A percentile compares a stretch with the other conserved stretches of the same genome.
Evolutionary conservation across 2,888 invertebrate species (phyloP).

Genomic region (Arge pagana): DNA sequence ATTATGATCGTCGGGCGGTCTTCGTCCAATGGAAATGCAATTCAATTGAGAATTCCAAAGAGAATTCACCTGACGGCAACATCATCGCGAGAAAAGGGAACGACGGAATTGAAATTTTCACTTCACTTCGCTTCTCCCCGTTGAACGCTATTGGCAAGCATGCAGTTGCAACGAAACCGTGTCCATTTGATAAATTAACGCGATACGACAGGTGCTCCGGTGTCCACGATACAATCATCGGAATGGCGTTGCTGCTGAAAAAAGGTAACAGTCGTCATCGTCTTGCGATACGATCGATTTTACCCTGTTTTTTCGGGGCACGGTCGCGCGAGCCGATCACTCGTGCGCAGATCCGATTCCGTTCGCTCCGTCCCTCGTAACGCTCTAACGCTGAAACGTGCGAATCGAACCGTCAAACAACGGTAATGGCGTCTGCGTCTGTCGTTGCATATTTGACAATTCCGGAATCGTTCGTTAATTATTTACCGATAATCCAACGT

Average conservation of each 20-base stretch:
- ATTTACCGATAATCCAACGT: neutral
- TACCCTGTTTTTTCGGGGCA: slow-evolving; percentile 3
- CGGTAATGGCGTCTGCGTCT: slow-evolving; percentile 53
- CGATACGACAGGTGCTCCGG: neutral
- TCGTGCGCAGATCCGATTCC: slow-evolving; percentile 11
- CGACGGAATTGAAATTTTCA: neutral
- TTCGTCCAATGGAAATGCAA: too few relatives aligned
- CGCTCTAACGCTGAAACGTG: slow-evolving; percentile 13
- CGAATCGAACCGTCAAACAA: slow-evolving; percentile 30
- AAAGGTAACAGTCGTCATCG: slow-evolving; percentile 29
- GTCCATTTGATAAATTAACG: neutral
- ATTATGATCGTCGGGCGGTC: too few relatives aligned
- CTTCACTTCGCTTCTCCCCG: too few relatives aligned
- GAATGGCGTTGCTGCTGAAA: slow-evolving; percentile 33
- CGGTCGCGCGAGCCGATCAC: slow-evolving; percentile 9
- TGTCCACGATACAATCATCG: neutral
- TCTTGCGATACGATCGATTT: slow-evolving; percentile 15
- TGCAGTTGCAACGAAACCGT: neutral
- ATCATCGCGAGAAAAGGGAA: slow-evolving; percentile 2
- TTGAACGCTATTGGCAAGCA: neutral
- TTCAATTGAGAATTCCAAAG: too few relatives aligned
- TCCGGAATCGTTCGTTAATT: neutral
- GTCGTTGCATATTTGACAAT: slow-evolving; percentile 42
- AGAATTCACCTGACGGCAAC: too few relatives aligned
- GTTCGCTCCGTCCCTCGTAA: slow-evolving; percentile 25